Base-by-base conservation (phyloP, 2,888 invertebrate genomes). In the Oasisia sp. region DNA sequence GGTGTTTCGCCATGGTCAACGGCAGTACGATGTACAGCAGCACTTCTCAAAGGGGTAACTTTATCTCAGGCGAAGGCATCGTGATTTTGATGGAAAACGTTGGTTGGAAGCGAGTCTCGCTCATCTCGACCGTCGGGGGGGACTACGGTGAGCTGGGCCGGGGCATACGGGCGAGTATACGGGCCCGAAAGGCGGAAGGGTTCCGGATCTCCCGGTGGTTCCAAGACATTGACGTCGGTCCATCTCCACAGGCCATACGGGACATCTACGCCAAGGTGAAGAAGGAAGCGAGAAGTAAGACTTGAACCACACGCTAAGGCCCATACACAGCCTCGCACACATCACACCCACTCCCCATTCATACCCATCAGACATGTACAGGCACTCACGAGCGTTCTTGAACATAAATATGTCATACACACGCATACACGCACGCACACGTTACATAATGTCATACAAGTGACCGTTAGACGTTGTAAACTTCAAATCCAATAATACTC, bases 281-380 rank as follows among this genome's bases (percentile, higher is more conserved):
- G 91, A 92, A 93, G 38, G 95, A 95, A 92, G 95, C 95, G 4
- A 94, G 95, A 94, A 94, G 95, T 95, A 93, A 92, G 95, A 74
- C 27, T 19, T 74, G n/a, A 74, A n/a, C 27, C 74, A 27, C 27
- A 74, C 74, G 27, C 19, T 5, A 27, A 74, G 14, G 19, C 56
- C 32, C 90, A 32, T 19, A 74, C n/a, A 27, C 74, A 74, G 1
- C 7, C 19, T 27, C 74, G 27, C 19, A 74, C 74, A 7, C 74
- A 74, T 27, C 74, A 14, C 74, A 27, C 74, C 14, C 74, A 1
- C 74, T 1, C 19, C 27, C 9, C 74, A 58, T 32, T 32, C 90
- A 11, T 1, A 90, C 90, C 32, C 90, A 90, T 0, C 90, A 90
- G 32, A 27, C 90, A 90, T 27, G 0, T 27, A 74, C 27, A 74